Conservation (phyloP, 2,797 vertebrate species). For the Odontamblyopus lacepedii region DNA sequence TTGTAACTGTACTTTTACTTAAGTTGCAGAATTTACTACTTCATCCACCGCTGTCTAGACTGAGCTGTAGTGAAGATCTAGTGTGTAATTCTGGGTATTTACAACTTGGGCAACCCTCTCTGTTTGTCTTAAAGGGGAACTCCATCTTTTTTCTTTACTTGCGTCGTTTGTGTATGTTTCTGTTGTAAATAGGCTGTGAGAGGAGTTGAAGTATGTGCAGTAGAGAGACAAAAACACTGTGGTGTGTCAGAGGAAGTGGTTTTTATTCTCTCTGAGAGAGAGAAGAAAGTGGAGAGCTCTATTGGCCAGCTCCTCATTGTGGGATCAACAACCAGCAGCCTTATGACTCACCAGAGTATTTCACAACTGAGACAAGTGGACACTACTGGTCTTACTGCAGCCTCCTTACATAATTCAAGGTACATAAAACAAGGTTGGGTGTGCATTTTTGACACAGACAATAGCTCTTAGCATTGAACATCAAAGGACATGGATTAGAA, state of each 20-base stretch:
- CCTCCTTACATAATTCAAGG: not conserved
- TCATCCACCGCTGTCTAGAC: conserved; percentile 12
- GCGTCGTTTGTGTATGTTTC: not conserved
- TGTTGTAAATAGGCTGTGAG: not conserved
- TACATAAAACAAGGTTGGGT: not conserved
- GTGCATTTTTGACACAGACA: not conserved
- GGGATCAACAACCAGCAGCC: not conserved
- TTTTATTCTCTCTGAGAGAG: not conserved
- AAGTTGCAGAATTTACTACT: too few species aligned
- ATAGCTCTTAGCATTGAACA: too few species aligned
- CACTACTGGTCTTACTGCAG: not conserved
- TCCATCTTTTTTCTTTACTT: conserved; percentile 8
- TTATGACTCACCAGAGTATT: conserved; percentile 20
- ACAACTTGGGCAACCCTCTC: conserved; percentile 28
- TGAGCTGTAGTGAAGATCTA: conserved; percentile 20
- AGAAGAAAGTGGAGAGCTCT: not conserved
- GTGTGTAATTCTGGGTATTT: conserved; percentile 36
- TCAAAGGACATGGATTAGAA: too few species aligned
- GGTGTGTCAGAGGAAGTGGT: conserved; percentile 45
- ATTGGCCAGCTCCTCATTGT: not conserved
- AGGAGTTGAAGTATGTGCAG: conserved; percentile 1
- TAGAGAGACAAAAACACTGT: not conserved
- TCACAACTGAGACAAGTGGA: conserved; percentile 4
- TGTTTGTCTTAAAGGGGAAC: conserved; percentile 25
- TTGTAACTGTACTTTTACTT: too few species aligned